A percentile compares a stretch with the other conserved stretches of the same genome.
These are phyloP conservation scores for Phrynocephalus versicolor DNA, from an alignment of 2,113 vertebrate genomes.

Conservation along the genomic window DNA sequence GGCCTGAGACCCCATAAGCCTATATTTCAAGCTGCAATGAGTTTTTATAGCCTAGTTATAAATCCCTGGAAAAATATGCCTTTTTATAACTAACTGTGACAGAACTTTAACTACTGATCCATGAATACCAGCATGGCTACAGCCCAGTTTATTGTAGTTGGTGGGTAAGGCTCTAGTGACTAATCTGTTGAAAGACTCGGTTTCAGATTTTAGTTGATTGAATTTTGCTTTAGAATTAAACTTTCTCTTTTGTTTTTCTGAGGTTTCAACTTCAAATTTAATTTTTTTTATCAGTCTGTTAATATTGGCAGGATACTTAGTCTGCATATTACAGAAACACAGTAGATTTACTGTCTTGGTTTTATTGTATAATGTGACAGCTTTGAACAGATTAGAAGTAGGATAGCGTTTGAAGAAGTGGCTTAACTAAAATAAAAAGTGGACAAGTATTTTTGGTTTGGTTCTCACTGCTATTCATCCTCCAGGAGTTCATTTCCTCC, in stretches of 20 bases:
- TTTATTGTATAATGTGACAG: not conserved
- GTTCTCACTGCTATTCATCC: not conserved
- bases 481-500: not conserved
- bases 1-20: slow-evolving; percentile 23
- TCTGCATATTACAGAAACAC: not conserved
- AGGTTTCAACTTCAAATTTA: not conserved
- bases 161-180: not conserved
- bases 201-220: not conserved
- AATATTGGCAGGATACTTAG: not conserved
- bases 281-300: not conserved
- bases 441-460: not conserved
- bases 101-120: slow-evolving; percentile 31
- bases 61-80: slow-evolving; percentile 31
- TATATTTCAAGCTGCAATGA: slow-evolving; percentile 24
- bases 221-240: not conserved
- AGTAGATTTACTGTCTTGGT: not conserved
- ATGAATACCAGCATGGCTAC: slow-evolving; percentile 21
- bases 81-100: slow-evolving; percentile 31
- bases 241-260: not conserved
- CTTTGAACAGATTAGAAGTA: not conserved
- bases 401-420: not conserved
- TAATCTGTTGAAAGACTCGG: not conserved
- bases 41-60: not conserved
- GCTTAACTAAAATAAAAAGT: not conserved
- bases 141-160: slow-evolving; percentile 6